Evolutionary conservation across 2,113 vertebrate genomes (phyloP).

Genomic region (Grus americana): DNA sequence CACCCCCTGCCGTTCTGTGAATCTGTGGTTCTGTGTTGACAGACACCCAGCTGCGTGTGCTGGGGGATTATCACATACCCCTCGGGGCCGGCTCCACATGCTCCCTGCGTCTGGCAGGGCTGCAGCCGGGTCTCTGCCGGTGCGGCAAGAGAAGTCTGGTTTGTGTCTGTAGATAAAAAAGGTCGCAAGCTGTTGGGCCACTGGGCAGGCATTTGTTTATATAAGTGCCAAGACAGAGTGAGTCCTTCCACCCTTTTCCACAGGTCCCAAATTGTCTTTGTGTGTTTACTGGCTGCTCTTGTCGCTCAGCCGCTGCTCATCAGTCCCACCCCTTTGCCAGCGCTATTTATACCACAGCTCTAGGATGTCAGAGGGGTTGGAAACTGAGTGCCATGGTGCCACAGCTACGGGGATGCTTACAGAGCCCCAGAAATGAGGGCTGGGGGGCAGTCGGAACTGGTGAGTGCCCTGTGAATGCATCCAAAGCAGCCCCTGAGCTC

Average conservation of each 20-base stretch:
- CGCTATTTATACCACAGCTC: background rate
- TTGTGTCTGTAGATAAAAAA: background rate
- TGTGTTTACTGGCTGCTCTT: background rate
- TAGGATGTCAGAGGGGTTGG: background rate
- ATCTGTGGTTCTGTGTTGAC: background rate
- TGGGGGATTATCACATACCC: background rate
- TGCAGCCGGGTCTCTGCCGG: fast-evolving
- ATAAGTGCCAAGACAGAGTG: background rate
- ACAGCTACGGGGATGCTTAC: background rate
- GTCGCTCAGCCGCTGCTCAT: background rate
- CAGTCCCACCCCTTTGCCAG: background rate
- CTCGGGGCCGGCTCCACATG: fast-evolving
- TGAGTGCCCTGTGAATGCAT: fast-evolving
- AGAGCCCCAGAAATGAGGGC: background rate
- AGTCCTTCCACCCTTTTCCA: background rate
- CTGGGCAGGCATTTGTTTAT: background rate
- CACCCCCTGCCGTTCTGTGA: too few relatives aligned
- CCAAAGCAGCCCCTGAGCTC: background rate
- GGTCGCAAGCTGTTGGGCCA: background rate
- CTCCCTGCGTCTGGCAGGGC: background rate
- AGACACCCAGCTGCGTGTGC: background rate
- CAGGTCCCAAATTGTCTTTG: background rate
- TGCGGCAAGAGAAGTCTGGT: background rate
- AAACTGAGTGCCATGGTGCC: fast-evolving
- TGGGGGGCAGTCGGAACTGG: background rate